These are phyloP conservation scores for Pogona vitticeps DNA, from an alignment of 2,113 vertebrate species.

Conservation along the genomic window DNA sequence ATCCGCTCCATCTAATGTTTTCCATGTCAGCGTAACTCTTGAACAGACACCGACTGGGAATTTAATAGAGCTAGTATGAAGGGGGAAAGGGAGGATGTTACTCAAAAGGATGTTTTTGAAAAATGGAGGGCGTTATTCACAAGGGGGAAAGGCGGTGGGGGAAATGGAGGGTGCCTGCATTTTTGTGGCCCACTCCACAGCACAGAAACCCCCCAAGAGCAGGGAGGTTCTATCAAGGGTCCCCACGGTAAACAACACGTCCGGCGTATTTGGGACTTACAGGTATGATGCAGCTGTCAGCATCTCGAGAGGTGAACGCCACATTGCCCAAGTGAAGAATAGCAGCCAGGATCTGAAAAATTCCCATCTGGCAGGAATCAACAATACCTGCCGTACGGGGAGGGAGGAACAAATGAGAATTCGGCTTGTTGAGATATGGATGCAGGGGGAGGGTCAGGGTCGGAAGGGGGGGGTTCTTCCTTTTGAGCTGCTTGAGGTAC, in stretches of 20 bases:
- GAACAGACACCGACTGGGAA: not conserved
- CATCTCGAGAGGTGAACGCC: conserved; percentile 88
- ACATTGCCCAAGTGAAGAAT: conserved; percentile 98
- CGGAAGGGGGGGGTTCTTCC: no score
- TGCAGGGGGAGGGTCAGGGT: no score
- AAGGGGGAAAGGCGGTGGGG: not conserved
- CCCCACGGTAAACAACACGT: not conserved
- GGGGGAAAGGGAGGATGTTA: not conserved
- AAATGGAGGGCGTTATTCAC: no score
- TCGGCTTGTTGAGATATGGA: not conserved
- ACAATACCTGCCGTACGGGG: conserved; percentile 83
- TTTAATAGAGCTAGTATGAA: not conserved
- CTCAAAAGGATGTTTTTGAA: not conserved
- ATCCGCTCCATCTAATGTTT: not conserved
- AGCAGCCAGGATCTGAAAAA: conserved; percentile 94
- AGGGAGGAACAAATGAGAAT: conserved; percentile 36
- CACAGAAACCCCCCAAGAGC: not conserved
- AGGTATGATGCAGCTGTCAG: conserved; percentile 92
- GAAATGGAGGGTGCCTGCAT: not conserved
- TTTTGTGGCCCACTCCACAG: not conserved
- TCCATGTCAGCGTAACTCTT: not conserved
- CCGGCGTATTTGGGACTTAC: conserved; percentile 76
- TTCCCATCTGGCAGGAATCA: conserved; percentile 93
- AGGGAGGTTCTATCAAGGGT: not conserved
- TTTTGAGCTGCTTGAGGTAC: no score